Base-by-base conservation (phyloP, 2,797 vertebrate species). In the Austrolebias charrua region DNA sequence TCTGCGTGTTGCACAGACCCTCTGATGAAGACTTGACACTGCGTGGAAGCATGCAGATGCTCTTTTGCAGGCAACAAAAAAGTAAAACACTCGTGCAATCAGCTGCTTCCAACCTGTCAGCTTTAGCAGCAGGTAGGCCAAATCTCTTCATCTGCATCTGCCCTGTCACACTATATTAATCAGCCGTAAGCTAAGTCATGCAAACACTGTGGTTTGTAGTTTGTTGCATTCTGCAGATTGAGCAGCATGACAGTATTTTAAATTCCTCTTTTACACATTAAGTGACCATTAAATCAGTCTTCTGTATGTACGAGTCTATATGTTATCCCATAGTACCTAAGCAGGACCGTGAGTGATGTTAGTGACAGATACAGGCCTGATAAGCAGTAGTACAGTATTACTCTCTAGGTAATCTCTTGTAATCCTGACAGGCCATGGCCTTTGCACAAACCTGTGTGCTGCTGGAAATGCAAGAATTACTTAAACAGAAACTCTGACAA, bases 371-470 rank as follows among this genome's bases (percentile, higher is more conserved):
- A 79, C 61, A 75, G 59, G 71, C 73, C 78, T 83, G 79, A 84
- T 88, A 87, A 90, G 86, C 80, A 86, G 86, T 43, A 85, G 88
- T 79, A 86, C 40, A 85, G 88, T 79, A 86, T 91, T 85, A 88
- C 84, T 82, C 80, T 83, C 31, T 74, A 55, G 48, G 68, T 93
- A 92, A 93, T 92, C 90, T 87, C 55, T 58, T 82, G 75, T 92
- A 91, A 93, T 92, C 91, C 87, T 54, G 73, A 84, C 81, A 78
- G 80, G 78, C 69, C 49, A 19, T 54, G 69, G 66, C 69, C 66
- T 83, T 69, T 19, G 71, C 31, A 54, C 43, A 79, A 83, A 87
- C 58, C 78, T 62, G 69, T 63, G 58, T 38, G 51, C 19, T 62
- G 35, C 69, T 63, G 63, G 60, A 73, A 72, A 55, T 46, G 59